Conservation (phyloP, 2,797 vertebrate species). For the Masticophis lateralis region DNA sequence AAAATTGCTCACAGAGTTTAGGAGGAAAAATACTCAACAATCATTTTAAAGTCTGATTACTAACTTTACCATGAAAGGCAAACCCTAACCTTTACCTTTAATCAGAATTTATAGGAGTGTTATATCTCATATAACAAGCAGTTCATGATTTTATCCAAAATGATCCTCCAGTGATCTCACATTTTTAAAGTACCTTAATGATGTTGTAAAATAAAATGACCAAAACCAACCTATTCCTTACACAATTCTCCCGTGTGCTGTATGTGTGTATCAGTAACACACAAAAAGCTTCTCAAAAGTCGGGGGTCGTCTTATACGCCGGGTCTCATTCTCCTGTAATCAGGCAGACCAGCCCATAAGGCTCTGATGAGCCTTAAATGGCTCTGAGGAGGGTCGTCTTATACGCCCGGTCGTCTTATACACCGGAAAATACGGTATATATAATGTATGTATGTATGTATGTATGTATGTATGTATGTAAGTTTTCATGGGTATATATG, state of each 20-base stretch:
- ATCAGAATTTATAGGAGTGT: constrained; percentile 5
- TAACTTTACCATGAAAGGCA: background rate
- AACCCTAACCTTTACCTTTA: constrained; percentile 20
- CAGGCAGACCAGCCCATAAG: no score
- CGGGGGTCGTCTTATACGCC: no score
- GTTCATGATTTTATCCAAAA: constrained; percentile 26
- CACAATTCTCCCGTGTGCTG: background rate
- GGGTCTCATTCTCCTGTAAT: no score
- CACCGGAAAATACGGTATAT: no score
- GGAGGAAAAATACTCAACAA: background rate
- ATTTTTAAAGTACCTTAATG: constrained; percentile 14
- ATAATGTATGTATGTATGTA: no score
- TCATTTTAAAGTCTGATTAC: background rate
- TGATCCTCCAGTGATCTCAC: constrained; percentile 1
- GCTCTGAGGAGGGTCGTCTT: no score
- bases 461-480: no score
- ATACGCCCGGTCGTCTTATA: no score
- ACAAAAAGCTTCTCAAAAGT: no score
- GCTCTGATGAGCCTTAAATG: no score
- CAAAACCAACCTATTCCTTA: background rate
- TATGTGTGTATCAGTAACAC: background rate
- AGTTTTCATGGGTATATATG: no score
- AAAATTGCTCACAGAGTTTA: background rate
- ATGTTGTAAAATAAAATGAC: constrained; percentile 6
- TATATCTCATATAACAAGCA: constrained; percentile 26